Evolutionary conservation across 2,888 invertebrate species (phyloP).

Genomic region (Coronaproctus castanopsis): DNA sequence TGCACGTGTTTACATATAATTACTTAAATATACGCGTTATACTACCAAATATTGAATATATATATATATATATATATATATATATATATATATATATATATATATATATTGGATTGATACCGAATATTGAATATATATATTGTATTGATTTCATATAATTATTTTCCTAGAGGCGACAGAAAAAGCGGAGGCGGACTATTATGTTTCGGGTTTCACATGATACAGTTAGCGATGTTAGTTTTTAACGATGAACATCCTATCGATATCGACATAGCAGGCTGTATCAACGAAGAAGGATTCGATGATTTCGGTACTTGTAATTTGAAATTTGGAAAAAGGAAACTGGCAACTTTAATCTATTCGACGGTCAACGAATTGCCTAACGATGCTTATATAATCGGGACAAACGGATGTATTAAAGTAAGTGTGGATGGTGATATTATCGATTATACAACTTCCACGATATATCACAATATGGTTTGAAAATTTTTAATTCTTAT

Average conservation of each 20-base stretch:
- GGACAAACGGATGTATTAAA: conserved; percentile 44
- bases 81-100: too few relatives aligned
- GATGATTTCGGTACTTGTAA: conserved; percentile 45
- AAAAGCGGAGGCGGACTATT: conserved; percentile 57
- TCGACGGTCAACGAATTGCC: conserved; percentile 30
- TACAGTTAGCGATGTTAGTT: conserved; percentile 49
- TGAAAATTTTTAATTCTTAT: too few relatives aligned
- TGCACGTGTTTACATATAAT: too few relatives aligned
- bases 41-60: too few relatives aligned
- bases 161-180: conserved; percentile 36
- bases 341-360: conserved; percentile 40
- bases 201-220: conserved; percentile 54
- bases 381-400: conserved; percentile 42
- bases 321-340: conserved; percentile 39
- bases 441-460: neutral
- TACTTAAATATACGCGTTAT: too few relatives aligned
- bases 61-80: too few relatives aligned
- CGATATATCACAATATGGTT: too few relatives aligned
- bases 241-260: conserved; percentile 45
- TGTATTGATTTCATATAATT: too few relatives aligned
- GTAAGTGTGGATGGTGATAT: conserved; percentile 26
- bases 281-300: conserved; percentile 45
- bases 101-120: too few relatives aligned
- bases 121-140: too few relatives aligned
- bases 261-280: conserved; percentile 44